Evolutionary conservation across 1,140 invertebrate species (phyloP), one percentile per base, ranked within the genome.

Genomic region (Lepidotrigona ventralis): DNA sequence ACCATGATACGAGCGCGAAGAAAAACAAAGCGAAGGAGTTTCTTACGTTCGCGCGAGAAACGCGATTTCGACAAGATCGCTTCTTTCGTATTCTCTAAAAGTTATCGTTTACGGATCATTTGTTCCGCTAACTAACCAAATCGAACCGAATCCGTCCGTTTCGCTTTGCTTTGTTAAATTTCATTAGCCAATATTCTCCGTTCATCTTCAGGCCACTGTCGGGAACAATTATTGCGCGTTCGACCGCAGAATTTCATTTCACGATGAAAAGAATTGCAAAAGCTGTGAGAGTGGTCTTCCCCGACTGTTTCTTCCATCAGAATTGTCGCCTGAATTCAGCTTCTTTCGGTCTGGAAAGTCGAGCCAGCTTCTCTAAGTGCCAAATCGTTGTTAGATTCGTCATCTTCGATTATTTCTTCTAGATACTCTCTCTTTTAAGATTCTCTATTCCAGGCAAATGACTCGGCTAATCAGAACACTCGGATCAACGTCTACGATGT

Each of bases 1-100:
- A 78, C 58, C 75, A 53, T 83, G 80, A 77, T 72, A 81, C 56
- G 63, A 69, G 56, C 58, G 83, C 58, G 46, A 84, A 74, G 39
- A 66, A 64, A 84, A 64, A 76, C 64, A 33, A 60, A 71, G 39
- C 8, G 0, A 46, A 46, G 8, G 56, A 26, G n/a, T 17, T 66
- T 75, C 79, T 63, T 29, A 17, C 26, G 46, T n/a, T 53, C 51
- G 39, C 39, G 39, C 46, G 26, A 26, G 73, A 60, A 76, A 54
- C 53, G 39, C 21, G n/a, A 69, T 77, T 75, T 39, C 11, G 26
- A 14, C 46, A 21, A 15, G 53, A 29, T 8, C 2, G n/a, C 29
- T 63, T 51, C 26, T 19, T 56, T 53, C 19, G 39, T 23, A 6
- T 33, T 1, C 29, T 33, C 2, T 33, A 33, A 3, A 3, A 68